These are phyloP conservation scores for Neodiprion pinetum DNA, from an alignment of 1,140 invertebrate genomes.

Conservation along the genomic window DNA sequence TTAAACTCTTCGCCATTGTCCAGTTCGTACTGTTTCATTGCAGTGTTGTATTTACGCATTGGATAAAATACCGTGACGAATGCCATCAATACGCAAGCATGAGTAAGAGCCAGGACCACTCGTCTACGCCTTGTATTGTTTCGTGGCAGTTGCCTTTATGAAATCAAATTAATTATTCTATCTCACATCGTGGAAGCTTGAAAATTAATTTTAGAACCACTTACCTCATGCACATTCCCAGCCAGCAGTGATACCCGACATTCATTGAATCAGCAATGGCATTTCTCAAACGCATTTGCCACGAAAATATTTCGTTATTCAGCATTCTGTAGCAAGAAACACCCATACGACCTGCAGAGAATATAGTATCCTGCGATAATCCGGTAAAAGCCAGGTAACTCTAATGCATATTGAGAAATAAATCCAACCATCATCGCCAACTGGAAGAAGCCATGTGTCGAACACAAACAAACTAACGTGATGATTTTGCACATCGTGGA, in stretches of 20 bases:
- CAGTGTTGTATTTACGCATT: background rate
- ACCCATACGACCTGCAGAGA: background rate
- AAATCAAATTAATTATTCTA: background rate
- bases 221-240: background rate
- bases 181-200: no score
- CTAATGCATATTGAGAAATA: background rate
- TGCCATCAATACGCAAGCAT: background rate
- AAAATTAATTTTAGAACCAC: background rate
- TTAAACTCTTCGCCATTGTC: background rate
- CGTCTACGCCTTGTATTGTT: background rate
- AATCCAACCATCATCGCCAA: background rate
- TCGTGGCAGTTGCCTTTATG: background rate
- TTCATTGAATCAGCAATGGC: background rate
- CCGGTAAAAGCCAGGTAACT: no score
- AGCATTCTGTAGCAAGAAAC: conserved; percentile 9
- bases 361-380: background rate
- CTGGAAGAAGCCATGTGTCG: background rate
- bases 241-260: background rate
- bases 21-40: background rate
- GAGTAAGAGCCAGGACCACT: background rate
- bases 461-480: background rate
- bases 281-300: conserved; percentile 6
- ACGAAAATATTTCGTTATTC: conserved; percentile 3
- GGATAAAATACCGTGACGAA: conserved; percentile 6
- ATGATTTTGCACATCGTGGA: conserved; percentile 10